A percentile compares a stretch with the other conserved stretches of the same genome.
These are phyloP conservation scores for Mamestra brassicae DNA, from an alignment of 2,888 invertebrate genomes.

Conservation along the genomic window DNA sequence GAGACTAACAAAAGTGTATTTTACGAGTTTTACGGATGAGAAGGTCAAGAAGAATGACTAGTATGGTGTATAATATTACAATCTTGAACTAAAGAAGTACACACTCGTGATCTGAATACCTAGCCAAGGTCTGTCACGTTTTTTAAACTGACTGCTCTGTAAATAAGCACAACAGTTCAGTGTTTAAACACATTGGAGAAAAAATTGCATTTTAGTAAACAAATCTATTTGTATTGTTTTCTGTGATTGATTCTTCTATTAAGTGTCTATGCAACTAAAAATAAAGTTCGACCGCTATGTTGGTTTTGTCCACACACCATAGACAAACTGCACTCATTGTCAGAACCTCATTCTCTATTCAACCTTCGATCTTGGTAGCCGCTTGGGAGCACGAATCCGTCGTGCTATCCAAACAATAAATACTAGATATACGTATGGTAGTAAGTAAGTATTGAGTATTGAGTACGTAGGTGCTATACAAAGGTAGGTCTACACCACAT, in stretches of 20 bases:
- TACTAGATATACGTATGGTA: constrained; percentile 19
- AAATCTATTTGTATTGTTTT: not conserved
- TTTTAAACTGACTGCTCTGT: constrained; percentile 9
- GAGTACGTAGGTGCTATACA: constrained; percentile 41
- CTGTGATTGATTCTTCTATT: constrained; percentile 4
- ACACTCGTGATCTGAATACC: constrained; percentile 9
- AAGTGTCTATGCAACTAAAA: constrained; percentile 6
- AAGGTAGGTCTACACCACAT: constrained; percentile 36
- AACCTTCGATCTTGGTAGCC: constrained; percentile 38
- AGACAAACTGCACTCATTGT: constrained; percentile 23
- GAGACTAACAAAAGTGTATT: not conserved
- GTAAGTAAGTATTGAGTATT: too few relatives aligned
- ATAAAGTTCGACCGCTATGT: constrained; percentile 16
- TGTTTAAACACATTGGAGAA: not conserved
- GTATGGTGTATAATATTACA: not conserved
- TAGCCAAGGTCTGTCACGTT: constrained; percentile 17
- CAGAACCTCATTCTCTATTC: constrained; percentile 32
- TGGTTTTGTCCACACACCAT: constrained; percentile 41
- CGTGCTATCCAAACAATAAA: constrained; percentile 39
- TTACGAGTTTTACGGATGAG: not conserved
- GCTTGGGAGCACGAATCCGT: constrained; percentile 37
- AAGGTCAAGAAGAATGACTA: constrained; percentile 1
- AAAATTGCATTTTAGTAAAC: not conserved
- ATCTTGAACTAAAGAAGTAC: constrained; percentile 12
- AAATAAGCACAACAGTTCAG: not conserved